Evolutionary conservation across 2,797 vertebrate species (phyloP), one percentile per base, ranked within the genome.

Genomic region (Spatula versicolor): DNA sequence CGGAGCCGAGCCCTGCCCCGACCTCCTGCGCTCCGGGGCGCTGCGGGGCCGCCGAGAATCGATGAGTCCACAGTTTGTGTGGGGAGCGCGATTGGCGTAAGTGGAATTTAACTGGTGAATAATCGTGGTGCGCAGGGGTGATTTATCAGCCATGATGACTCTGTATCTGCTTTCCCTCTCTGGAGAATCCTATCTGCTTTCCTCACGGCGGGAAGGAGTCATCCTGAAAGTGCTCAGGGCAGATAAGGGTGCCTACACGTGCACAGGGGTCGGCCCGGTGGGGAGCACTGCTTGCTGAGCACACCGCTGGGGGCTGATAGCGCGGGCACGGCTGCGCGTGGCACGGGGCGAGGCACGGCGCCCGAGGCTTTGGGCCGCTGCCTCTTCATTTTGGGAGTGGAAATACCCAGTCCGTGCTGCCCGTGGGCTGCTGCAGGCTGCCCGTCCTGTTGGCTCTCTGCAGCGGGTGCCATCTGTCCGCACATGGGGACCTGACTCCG

Each of bases 341-440:
- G 17, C 6, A 45, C 68, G 4, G 4, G 0, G 43, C 2, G 59
- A 33, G 60, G 63, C 37, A 1, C 59, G 16, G n/a, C 11, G 43
- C n/a, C 10, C 0, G 43, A 2, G 41, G 37, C 78, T 30, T 7
- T 18, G 58, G 50, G 45, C 12, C 0, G 0, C 54, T 56, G 54
- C 83, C 3, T 0, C 64, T 31, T 23, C 0, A 11, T 15, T 54
- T 20, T 8, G 28, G 88, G 16, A 10, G 60, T 4, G 72, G 91
- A 7, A 35, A 17, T 6, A 2, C 0, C 50, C 0, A 6, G 0
- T 8, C 1, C 15, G 5, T 4, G 25, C 58, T 33, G 68, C 1
- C 33, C 2, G 35, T 2, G n/a, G 46, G 52, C 59, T 78, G 74
- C 78, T 77, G 88, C 80, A 6, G 72, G 63, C 26, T 45, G 50